Percentiles rank a stretch among this genome's conserved stretches.
Conservation (phyloP, 2,113 vertebrate species). For the Brachypteracias leptosomus region DNA sequence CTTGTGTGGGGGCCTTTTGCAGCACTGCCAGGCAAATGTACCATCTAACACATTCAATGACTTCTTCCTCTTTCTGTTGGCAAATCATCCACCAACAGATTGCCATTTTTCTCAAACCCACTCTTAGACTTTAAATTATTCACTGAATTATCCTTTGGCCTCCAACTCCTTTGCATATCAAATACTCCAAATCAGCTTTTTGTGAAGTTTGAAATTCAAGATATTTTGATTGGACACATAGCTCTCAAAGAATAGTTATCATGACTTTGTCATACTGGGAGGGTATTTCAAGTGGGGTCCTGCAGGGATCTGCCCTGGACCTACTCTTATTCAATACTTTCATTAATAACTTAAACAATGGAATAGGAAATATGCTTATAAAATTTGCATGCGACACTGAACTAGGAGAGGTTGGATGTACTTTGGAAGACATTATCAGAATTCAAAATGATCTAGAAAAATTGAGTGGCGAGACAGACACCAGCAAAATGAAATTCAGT, state of each 20-base stretch:
- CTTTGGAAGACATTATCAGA: background rate
- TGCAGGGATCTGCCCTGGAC: conserved; percentile 17
- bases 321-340: conserved; percentile 15
- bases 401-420: background rate
- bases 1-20: background rate
- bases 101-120: background rate
- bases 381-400: conserved; percentile 23
- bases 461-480: background rate
- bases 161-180: conserved; percentile 45
- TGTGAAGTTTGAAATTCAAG: conserved; percentile 44
- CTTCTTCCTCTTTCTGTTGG: conserved; percentile 10
- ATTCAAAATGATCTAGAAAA: conserved; percentile 17
- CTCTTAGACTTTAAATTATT: conserved; percentile 42
- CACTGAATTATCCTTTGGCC: conserved; percentile 39
- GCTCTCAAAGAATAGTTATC: background rate
- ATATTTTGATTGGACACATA: background rate
- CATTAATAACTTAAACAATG: conserved; percentile 45
- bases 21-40: background rate
- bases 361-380: conserved; percentile 20
- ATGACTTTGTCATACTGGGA: background rate
- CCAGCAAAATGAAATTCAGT: conserved; percentile 10
- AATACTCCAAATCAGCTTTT: conserved; percentile 25
- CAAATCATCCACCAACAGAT: conserved; percentile 2
- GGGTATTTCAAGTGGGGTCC: conserved; percentile 23
- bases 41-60: background rate